Evolutionary conservation across 1,140 invertebrate species (phyloP), one percentile per base, ranked within the genome.

Genomic region (Drosophila leontia): DNA sequence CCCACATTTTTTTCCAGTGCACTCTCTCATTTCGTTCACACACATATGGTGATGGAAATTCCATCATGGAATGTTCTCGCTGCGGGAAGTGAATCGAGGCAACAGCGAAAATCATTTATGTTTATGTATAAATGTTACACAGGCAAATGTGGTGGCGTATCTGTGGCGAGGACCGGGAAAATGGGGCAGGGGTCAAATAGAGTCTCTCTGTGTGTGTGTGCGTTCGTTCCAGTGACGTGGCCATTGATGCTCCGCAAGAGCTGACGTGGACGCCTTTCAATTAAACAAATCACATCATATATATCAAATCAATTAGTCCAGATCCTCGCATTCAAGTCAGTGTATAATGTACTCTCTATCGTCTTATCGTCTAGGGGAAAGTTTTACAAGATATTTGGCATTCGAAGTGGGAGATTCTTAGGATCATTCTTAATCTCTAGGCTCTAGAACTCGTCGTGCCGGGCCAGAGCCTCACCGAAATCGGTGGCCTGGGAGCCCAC

Each of bases 401-500:
- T 87, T 83, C 64, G 68, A 87, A 59, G 41, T 67, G 19, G 41
- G 56, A 72, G 62, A 77, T 68, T 74, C 70, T 37, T 39, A 51
- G 44, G 51, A 53, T 51, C 67, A 58, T 63, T 78, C 75, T 42
- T 78, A 75, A 57, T 56, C 35, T 61, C 42, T 35, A 41, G 23
- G 7, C 7, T 26, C 32, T 96, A 98, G 93, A 99, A 98, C 93
- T 98, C 98, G 85, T 99, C 99, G 91, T 99, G 99, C 82, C 97
- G 95, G 0, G 96, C 95, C 5, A 99, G 93, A 8, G 98, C 98
- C 93, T 99, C 98, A 1, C 99, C 99, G 93, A 99, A 99, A 93
- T 99, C 99, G 0, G 99, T 99, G 0, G 98, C 99, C 93, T 99
- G 98, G 15, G 98, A 99, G 35, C 99, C 98, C 1, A 99, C 99